A percentile compares a stretch with the other conserved stretches of the same genome.
Evolutionary conservation across 2,113 vertebrate genomes (phyloP).

Genomic region (Morone saxatilis): DNA sequence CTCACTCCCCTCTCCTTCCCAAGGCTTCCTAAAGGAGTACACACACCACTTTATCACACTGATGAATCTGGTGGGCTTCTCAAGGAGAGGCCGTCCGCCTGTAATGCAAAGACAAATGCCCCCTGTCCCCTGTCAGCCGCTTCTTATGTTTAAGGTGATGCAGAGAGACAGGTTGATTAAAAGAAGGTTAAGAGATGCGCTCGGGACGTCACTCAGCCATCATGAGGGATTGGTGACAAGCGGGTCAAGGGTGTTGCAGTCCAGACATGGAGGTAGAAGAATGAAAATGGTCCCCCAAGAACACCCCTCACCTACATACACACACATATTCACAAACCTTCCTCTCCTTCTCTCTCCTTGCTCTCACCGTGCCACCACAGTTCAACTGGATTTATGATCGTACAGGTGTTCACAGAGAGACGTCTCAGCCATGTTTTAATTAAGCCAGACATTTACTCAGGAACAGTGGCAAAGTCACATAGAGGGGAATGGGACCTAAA

Average conservation of each 20-base stretch:
- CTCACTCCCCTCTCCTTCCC: conserved; percentile 35
- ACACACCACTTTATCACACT: conserved; percentile 79
- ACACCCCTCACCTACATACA: conserved; percentile 3
- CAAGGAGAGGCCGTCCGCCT: conserved; percentile 81
- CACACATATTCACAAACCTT: conserved; percentile 21
- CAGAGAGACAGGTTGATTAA: conserved; percentile 86
- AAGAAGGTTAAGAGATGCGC: conserved; percentile 82
- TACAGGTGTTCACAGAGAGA: conserved; percentile 61
- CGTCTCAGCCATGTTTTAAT: conserved; percentile 61
- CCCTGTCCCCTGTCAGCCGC: conserved; percentile 59
- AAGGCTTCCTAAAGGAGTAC: conserved; percentile 71
- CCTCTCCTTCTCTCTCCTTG: conserved; percentile 7
- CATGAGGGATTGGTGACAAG: conserved; percentile 75
- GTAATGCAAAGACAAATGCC: conserved; percentile 83
- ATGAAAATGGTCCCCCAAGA: conserved; percentile 40
- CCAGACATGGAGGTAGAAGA: conserved; percentile 39
- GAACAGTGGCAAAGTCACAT: conserved; percentile 65
- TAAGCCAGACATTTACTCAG: conserved; percentile 61
- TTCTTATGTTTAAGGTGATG: conserved; percentile 83
- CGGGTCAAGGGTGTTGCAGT: conserved; percentile 73
- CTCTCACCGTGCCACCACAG: conserved; percentile 12
- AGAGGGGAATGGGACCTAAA: conserved; percentile 46
- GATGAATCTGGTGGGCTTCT: conserved; percentile 82
- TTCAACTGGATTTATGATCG: conserved; percentile 67
- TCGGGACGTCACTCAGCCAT: conserved; percentile 75